phyloP scores from a whole-genome alignment of 1,140 invertebrate species.

The Centruroides vittatus region DNA sequence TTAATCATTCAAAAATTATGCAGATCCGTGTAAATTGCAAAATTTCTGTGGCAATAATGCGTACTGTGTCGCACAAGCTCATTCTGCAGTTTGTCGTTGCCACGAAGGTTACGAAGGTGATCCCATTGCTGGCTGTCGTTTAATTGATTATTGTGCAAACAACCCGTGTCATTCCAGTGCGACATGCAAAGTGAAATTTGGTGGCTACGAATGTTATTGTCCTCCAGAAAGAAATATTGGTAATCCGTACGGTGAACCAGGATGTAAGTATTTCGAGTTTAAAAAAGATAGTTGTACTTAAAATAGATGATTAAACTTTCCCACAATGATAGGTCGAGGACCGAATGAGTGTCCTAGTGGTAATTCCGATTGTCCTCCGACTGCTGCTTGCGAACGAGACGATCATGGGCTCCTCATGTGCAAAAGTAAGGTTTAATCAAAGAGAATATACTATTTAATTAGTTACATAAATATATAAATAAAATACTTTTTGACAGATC shows the following conservation, averaged over 20 bases:
- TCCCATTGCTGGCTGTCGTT: conserved; percentile 46
- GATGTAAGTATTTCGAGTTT: conserved; percentile 40
- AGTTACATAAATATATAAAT: not conserved
- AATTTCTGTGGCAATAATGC: conserved; percentile 13
- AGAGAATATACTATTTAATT: not conserved
- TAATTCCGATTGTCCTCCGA: conserved; percentile 21
- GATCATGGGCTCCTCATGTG: conserved; percentile 18
- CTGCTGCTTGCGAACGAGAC: conserved; percentile 18
- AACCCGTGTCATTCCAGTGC: conserved; percentile 65
- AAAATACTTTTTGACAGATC: conserved; percentile 10
- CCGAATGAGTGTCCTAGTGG: conserved; percentile 21
- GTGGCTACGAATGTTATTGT: conserved; percentile 65
- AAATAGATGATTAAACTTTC: no score
- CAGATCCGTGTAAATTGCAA: conserved; percentile 17
- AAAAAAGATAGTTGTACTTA: not conserved
- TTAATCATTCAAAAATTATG: not conserved
- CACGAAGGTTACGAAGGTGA: conserved; percentile 72
- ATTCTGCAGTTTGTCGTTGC: conserved; percentile 50
- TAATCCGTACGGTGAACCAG: conserved; percentile 66
- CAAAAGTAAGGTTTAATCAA: conserved; percentile 11
- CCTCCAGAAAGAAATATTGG: conserved; percentile 55
- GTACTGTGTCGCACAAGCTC: conserved; percentile 11
- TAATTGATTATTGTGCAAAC: conserved; percentile 61
- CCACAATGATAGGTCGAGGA: conserved; percentile 14
- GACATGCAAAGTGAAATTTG: conserved; percentile 62